Conservation (phyloP, 2,888 invertebrate genomes). For the Himalopsyche kuldschensis region DNA sequence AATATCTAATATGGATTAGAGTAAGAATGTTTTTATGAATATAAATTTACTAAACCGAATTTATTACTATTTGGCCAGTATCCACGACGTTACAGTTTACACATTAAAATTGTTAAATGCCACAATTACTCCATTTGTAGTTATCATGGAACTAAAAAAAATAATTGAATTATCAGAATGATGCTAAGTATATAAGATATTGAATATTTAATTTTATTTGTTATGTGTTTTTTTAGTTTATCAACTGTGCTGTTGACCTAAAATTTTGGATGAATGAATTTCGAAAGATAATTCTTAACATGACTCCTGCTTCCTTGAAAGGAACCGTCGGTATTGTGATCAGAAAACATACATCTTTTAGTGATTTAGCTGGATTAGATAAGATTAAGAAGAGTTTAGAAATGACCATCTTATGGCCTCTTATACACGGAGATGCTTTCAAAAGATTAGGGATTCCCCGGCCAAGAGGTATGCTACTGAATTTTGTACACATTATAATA, state of each 20-base stretch:
- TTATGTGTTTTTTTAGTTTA: constrained; percentile 1
- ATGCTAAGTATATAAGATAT: too few species aligned
- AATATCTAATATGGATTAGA: too few species aligned
- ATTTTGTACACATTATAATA: background rate
- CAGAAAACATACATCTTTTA: constrained; percentile 49
- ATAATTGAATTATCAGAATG: too few species aligned
- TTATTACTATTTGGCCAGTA: too few species aligned
- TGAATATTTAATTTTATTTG: background rate
- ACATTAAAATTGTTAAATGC: too few species aligned
- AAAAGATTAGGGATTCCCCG: constrained; percentile 57
- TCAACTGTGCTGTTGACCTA: background rate
- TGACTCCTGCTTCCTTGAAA: constrained; percentile 52
- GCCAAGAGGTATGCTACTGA: constrained; percentile 52
- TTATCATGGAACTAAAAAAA: too few species aligned
- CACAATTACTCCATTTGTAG: too few species aligned
- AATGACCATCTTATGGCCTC: constrained; percentile 61
- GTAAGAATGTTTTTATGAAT: too few species aligned
- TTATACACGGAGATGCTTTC: constrained; percentile 59
- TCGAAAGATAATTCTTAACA: constrained; percentile 44
- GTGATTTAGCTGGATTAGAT: constrained; percentile 60
- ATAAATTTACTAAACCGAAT: too few species aligned
- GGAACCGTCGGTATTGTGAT: constrained; percentile 52
- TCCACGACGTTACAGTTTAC: too few species aligned
- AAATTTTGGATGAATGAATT: constrained; percentile 32
- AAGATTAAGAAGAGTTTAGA: constrained; percentile 56